Evolutionary conservation across 2,888 invertebrate species (phyloP).

Genomic region (Nephrotoma flavescens): DNA sequence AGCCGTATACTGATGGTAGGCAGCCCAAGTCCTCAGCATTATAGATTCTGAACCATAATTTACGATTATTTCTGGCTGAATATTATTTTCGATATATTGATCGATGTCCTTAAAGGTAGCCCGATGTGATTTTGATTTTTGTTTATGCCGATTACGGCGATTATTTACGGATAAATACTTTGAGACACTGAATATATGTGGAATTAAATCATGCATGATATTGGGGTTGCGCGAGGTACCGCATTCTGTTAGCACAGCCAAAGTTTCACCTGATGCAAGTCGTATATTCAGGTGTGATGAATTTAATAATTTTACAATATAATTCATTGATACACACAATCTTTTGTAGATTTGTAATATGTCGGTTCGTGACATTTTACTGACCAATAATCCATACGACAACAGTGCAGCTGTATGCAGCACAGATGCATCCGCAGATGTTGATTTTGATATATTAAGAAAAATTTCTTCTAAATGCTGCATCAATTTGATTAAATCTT

Average conservation of each 20-base stretch:
- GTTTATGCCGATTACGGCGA: constrained; percentile 86
- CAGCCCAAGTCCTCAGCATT: constrained; percentile 32
- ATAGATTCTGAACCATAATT: constrained; percentile 28
- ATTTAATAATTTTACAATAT: constrained; percentile 60
- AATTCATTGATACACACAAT: constrained; percentile 22
- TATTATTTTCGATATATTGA: constrained; percentile 59
- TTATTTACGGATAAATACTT: constrained; percentile 80
- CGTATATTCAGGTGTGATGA: constrained; percentile 68
- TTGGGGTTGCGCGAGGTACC: constrained; percentile 45
- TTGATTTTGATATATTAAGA: constrained; percentile 58
- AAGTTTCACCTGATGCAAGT: constrained; percentile 61
- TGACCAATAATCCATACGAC: constrained; percentile 79
- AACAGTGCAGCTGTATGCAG: constrained; percentile 77
- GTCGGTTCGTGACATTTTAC: constrained; percentile 51
- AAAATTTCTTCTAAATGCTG: constrained; percentile 64
- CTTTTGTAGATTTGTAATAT: background rate
- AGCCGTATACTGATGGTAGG: constrained; percentile 36
- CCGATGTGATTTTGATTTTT: constrained; percentile 84
- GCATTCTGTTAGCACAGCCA: constrained; percentile 64
- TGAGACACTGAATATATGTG: constrained; percentile 53
- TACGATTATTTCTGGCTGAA: constrained; percentile 30
- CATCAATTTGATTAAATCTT: constrained; percentile 58
- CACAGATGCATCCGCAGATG: constrained; percentile 49
- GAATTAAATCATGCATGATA: constrained; percentile 42
- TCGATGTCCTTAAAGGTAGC: constrained; percentile 90